Evolutionary conservation across 2,797 vertebrate species (phyloP), one percentile per base, ranked within the genome.

Genomic region (Pogoniulus pusillus): DNA sequence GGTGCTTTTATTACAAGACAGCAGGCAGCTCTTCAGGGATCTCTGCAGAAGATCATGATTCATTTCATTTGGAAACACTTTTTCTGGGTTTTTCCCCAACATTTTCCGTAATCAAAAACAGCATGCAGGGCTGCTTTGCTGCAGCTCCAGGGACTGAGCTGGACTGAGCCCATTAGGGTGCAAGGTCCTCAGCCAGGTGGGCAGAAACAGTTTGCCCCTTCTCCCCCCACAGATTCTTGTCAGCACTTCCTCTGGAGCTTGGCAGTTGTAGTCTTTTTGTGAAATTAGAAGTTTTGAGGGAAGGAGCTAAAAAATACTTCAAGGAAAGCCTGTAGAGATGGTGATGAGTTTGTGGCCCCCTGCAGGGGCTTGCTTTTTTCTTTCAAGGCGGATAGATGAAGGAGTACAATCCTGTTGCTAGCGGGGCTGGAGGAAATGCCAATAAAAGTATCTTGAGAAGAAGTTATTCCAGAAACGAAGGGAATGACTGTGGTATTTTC

Each of bases 401-500:
- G 30, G 35, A 86, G 45, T 51, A 49, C 88, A 92, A 86, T 51
- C 15, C 74, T 55, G 11, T 95, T 94, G 91, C 93, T 92, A 86
- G 58, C 7, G 1, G 53, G 77, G 81, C 87, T 71, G 45, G 74
- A 95, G 93, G 94, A 96, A 96, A 90, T 87, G 87, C 91, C 37
- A 14, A 45, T 30, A 5, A 80, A 6, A 82, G 69, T 76, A 55
- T 82, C 92, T 92, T 2, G 11, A 85, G 89, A 37, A 95, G 80
- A 82, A 94, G 84, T 94, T 41, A 37, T 81, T 79, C 71, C 71
- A 89, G 94, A 92, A 93, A 82, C 9, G 82, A 82, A 82, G 92
- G 68, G 91, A 95, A 95, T 88, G 72, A 16, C 89, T 91, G 89
- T 95, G 95, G 92, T 85, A 94, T 96, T 94, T 94, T 95, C 93